phyloP scores from a whole-genome alignment of 2,113 vertebrate genomes.

The Patagioenas fasciata region DNA sequence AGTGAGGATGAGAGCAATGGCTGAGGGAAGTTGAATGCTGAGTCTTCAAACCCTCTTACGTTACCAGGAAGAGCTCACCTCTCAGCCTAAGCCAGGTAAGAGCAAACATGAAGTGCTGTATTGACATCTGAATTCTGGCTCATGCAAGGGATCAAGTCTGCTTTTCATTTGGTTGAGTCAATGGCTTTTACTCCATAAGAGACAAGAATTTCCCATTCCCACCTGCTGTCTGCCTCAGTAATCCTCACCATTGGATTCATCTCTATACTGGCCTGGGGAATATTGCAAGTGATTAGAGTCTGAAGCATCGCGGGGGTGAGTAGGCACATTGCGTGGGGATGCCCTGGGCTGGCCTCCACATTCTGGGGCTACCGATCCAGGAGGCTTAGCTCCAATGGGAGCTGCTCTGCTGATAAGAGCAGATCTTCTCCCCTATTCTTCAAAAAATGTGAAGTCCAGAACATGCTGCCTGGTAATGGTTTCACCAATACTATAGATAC shows the following conservation, averaged over 20 bases:
- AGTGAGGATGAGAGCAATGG: not conserved
- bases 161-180: not conserved
- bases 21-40: not conserved
- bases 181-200: not conserved
- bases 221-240: not conserved
- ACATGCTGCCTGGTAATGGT: not conserved
- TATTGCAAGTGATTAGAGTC: not conserved
- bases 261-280: not conserved
- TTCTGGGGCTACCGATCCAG: not conserved
- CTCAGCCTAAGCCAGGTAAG: not conserved
- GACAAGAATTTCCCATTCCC: not conserved
- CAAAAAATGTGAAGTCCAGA: not conserved
- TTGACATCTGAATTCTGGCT: not conserved
- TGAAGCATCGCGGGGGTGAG: not conserved
- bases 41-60: not conserved
- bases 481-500: not conserved
- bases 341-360: not conserved
- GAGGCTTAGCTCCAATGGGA: not conserved
- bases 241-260: not conserved
- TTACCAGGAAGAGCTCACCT: not conserved
- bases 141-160: not conserved
- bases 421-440: not conserved
- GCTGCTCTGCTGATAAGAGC: not conserved
- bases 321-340: fast-evolving
- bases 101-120: not conserved